A percentile compares a stretch with the other conserved stretches of the same genome.
Conservation (phyloP, 2,113 vertebrate genomes). For the Tachuris rubrigastra region DNA sequence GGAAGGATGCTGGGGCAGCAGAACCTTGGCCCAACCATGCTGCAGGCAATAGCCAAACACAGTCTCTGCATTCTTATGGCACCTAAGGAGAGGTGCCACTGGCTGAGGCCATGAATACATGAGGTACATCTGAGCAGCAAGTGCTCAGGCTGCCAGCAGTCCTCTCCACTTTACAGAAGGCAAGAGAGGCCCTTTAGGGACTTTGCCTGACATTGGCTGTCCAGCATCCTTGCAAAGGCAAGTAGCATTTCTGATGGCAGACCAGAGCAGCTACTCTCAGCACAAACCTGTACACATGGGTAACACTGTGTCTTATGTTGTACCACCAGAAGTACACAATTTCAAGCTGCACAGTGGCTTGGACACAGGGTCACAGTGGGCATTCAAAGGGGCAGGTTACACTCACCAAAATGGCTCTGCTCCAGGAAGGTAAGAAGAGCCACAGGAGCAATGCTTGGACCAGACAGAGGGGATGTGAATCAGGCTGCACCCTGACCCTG, state of each 20-base stretch:
- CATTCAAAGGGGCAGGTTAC: background rate
- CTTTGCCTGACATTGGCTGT: background rate
- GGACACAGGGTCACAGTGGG: background rate
- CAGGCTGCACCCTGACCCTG: background rate
- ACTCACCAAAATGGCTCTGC: background rate
- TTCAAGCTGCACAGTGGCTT: background rate
- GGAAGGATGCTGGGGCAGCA: background rate
- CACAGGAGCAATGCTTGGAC: background rate
- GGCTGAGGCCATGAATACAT: background rate
- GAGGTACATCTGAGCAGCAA: background rate
- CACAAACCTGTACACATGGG: background rate
- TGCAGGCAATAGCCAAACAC: background rate
- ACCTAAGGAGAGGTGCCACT: background rate
- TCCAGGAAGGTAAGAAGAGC: background rate
- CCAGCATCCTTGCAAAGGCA: background rate
- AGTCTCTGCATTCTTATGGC: background rate
- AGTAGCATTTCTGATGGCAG: background rate
- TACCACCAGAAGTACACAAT: fast-evolving
- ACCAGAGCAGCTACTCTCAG: background rate
- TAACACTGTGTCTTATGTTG: background rate
- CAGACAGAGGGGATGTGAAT: background rate
- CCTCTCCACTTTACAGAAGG: background rate
- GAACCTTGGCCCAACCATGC: background rate
- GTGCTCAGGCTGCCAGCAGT: background rate
- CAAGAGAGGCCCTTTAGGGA: background rate